Evolutionary conservation across 2,113 vertebrate species (phyloP).

Genomic region (Oplegnathus fasciatus): DNA sequence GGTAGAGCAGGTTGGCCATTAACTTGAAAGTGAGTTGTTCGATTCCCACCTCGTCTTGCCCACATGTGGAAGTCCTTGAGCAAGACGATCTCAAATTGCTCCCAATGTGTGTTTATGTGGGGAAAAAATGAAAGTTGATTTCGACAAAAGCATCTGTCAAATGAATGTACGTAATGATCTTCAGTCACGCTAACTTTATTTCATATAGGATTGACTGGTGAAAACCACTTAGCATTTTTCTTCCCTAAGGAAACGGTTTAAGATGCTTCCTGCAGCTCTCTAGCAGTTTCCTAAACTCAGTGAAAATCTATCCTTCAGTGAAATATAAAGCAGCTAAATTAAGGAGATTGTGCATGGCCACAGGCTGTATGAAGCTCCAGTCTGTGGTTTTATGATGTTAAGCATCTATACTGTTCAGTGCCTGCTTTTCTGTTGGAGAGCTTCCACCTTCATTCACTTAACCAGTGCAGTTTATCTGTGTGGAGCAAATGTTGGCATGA

Average conservation of each 20-base stretch:
- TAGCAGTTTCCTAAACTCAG: slow-evolving; percentile 9
- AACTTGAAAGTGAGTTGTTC: not conserved
- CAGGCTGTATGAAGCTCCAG: slow-evolving; percentile 5
- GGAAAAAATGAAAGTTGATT: too few relatives aligned
- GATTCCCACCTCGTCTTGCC: not conserved
- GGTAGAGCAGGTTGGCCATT: not conserved
- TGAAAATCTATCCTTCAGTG: slow-evolving; percentile 13
- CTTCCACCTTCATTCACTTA: not conserved
- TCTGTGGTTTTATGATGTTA: slow-evolving; percentile 16
- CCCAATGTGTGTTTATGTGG: not conserved
- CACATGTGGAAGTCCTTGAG: not conserved
- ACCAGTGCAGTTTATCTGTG: not conserved
- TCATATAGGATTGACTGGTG: slow-evolving; percentile 23
- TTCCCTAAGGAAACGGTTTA: slow-evolving; percentile 19
- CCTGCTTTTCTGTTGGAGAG: not conserved
- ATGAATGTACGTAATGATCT: too few relatives aligned
- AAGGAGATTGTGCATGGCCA: slow-evolving; percentile 22
- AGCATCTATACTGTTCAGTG: not conserved
- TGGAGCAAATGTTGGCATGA: not conserved
- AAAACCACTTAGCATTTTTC: not conserved
- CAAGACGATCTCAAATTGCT: not conserved
- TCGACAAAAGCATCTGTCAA: not conserved
- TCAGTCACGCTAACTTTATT: not conserved
- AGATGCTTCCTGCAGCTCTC: slow-evolving; percentile 47
- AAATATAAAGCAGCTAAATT: slow-evolving; percentile 41